These are phyloP conservation scores for Siniperca scherzeri DNA, from an alignment of 2,797 vertebrate genomes.

Conservation along the genomic window DNA sequence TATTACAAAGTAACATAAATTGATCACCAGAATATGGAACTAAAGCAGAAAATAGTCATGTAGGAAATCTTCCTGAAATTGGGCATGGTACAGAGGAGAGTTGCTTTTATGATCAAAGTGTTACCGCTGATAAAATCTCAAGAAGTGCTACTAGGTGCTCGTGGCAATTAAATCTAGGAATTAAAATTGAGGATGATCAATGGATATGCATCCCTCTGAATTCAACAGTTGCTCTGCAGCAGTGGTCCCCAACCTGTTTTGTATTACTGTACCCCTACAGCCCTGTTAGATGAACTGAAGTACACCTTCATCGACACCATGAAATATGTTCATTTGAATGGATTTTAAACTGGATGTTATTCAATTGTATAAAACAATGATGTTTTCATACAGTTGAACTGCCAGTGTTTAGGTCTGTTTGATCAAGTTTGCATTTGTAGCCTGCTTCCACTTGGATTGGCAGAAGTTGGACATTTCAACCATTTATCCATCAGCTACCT, in stretches of 20 bases:
- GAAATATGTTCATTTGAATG: background rate
- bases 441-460: background rate
- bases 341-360: background rate
- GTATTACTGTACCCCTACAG: background rate
- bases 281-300: background rate
- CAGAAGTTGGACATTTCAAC: background rate
- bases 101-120: constrained; percentile 39
- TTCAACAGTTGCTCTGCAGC: constrained; percentile 4
- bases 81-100: constrained; percentile 1
- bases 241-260: background rate
- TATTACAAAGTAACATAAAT: constrained; percentile 18
- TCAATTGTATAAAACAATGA: background rate
- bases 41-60: constrained; percentile 33
- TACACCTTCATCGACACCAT: background rate
- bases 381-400: background rate
- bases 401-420: background rate
- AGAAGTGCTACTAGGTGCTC: constrained; percentile 16
- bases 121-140: constrained; percentile 27
- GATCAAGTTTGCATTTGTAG: background rate
- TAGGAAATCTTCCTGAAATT: constrained; percentile 13
- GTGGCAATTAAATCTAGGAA: constrained; percentile 17
- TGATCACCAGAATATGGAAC: constrained; percentile 14
- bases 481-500: background rate
- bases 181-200: constrained; percentile 30
- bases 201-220: background rate